phyloP scores from a whole-genome alignment of 2,888 invertebrate genomes.

The Girardia tigrina region DNA sequence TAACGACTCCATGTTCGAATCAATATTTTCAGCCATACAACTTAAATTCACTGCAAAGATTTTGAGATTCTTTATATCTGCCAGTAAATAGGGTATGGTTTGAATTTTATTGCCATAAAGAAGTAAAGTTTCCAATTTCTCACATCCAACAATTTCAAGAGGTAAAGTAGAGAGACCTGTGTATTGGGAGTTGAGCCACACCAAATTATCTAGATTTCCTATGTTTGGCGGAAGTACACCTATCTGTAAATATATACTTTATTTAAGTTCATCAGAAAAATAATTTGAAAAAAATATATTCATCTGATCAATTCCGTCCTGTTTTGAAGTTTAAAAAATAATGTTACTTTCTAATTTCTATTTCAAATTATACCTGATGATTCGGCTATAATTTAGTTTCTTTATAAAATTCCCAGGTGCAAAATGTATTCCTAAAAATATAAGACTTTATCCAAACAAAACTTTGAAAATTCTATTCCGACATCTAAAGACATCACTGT shows the following conservation, averaged over 20 bases:
- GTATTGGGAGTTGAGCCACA: conserved; percentile 46
- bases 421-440: no score
- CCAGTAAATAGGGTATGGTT: conserved; percentile 47
- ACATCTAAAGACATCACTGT: no score
- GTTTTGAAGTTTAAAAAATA: no score
- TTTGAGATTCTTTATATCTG: conserved; percentile 45
- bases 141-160: conserved; percentile 50
- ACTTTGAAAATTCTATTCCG: no score
- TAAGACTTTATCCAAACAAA: no score
- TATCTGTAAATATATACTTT: background rate
- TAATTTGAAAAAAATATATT: no score
- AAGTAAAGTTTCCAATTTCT: conserved; percentile 46
- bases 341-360: no score
- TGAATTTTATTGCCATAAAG: conserved; percentile 50
- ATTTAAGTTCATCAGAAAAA: no score
- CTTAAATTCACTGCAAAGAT: conserved; percentile 45
- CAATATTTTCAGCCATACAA: conserved; percentile 44
- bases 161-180: conserved; percentile 48
- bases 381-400: no score
- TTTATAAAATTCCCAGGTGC: no score
- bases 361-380: no score
- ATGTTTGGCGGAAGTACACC: conserved; percentile 41
- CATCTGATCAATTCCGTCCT: no score
- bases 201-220: conserved; percentile 43
- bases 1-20: conserved; percentile 46